Conservation (phyloP, 2,797 vertebrate genomes). For the Squalus acanthias region DNA sequence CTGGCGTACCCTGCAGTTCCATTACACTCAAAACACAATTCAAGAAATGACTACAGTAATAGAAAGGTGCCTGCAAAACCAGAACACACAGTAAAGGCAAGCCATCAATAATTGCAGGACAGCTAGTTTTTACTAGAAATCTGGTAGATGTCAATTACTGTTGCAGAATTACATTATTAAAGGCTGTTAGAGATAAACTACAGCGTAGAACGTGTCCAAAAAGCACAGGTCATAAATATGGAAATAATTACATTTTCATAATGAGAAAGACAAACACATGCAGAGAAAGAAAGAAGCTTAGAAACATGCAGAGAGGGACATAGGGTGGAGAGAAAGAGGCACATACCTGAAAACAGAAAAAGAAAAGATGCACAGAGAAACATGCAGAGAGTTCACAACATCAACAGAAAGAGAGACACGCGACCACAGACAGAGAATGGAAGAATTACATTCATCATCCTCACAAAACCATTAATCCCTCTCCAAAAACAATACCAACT, state of each 20-base stretch:
- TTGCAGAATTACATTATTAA: not conserved
- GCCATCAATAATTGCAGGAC: too few relatives aligned
- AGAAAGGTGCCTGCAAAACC: not conserved
- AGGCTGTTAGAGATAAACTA: not conserved
- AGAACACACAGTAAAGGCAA: not conserved
- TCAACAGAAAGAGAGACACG: not conserved
- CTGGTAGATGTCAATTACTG: not conserved
- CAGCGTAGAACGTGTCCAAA: not conserved
- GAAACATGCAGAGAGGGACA: not conserved
- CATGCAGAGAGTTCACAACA: not conserved
- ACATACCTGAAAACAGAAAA: not conserved
- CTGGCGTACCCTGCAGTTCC: not conserved
- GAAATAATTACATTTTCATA: not conserved
- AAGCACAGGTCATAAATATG: not conserved
- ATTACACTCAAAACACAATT: not conserved
- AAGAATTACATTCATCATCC: not conserved
- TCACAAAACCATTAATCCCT: not conserved
- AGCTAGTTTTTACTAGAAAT: not conserved
- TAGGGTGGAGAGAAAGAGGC: not conserved
- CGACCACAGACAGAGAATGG: not conserved
- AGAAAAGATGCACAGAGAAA: not conserved
- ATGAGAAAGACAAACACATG: not conserved
- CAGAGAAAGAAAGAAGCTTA: not conserved
- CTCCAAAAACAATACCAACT: not conserved
- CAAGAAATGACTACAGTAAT: not conserved